Conservation (phyloP, 2,888 invertebrate species). For the Drosophila atroscutellata region DNA sequence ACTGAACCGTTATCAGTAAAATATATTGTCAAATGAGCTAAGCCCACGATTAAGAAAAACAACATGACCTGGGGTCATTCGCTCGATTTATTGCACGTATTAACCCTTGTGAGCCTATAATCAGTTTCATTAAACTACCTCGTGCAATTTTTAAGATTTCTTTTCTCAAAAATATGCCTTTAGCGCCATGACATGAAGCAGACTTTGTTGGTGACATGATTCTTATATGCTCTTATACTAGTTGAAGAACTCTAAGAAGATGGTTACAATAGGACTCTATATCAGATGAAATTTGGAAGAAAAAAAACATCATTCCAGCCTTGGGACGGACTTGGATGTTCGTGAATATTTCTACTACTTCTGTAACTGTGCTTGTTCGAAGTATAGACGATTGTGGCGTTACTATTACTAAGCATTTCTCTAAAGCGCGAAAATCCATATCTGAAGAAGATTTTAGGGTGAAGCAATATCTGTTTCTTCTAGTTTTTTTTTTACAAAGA, state of each 20-base stretch:
- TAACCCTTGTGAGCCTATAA: constrained; percentile 26
- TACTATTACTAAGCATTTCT: neutral
- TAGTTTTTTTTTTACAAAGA: neutral
- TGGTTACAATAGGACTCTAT: neutral
- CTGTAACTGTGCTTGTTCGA: neutral
- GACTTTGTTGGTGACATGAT: neutral
- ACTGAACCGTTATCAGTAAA: constrained; percentile 43
- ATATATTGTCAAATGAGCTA: constrained; percentile 20
- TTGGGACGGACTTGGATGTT: neutral
- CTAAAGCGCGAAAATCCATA: neutral
- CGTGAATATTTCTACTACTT: neutral
- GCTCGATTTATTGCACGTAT: constrained; percentile 3
- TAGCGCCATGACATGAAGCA: neutral
- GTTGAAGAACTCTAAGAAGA: neutral
- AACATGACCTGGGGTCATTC: constrained; percentile 40
- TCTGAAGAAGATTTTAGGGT: neutral
- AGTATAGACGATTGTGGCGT: neutral
- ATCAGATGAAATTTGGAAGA: neutral
- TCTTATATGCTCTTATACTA: neutral
- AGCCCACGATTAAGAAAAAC: constrained; percentile 43
- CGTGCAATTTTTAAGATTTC: neutral
- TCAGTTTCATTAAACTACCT: neutral
- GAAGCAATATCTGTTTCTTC: neutral
- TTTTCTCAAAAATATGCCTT: neutral
- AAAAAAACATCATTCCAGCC: neutral